Percentiles rank a stretch among this genome's conserved stretches.
These are phyloP conservation scores for Drosophila busckii DNA, from an alignment of 1,140 invertebrate genomes.

Conservation along the genomic window DNA sequence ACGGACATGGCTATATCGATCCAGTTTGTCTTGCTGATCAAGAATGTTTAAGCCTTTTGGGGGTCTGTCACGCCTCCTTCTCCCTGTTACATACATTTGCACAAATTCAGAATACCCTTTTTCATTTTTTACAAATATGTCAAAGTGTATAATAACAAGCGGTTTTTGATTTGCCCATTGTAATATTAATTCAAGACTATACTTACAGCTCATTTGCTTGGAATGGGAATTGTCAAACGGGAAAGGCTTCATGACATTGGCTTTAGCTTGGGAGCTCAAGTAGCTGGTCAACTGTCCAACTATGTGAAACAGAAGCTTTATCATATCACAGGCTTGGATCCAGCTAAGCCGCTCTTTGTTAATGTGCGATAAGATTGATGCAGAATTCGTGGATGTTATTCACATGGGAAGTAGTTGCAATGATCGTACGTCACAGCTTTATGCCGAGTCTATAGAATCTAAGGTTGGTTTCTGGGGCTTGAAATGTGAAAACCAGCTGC, in stretches of 20 bases:
- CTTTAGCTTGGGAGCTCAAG: constrained; percentile 92
- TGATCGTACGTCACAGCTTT: constrained; percentile 83
- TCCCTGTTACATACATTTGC: no score
- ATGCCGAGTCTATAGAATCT: constrained; percentile 84
- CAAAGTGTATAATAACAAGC: no score
- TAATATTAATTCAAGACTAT: constrained; percentile 83
- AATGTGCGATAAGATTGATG: constrained; percentile 81
- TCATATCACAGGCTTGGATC: constrained; percentile 81
- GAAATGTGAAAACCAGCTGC: constrained; percentile 83
- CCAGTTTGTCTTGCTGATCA: no score
- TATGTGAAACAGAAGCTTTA: constrained; percentile 78
- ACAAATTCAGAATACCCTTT: no score
- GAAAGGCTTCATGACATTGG: constrained; percentile 89
- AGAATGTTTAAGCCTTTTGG: no score
- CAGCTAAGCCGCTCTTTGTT: constrained; percentile 81
- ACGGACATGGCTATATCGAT: no score
- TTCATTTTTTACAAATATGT: no score
- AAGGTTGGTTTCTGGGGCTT: constrained; percentile 85
- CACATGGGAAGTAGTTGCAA: constrained; percentile 81
- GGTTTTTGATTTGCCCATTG: no score
- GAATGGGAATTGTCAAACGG: constrained; percentile 79
- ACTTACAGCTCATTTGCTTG: constrained; percentile 83
- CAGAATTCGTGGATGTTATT: constrained; percentile 56
- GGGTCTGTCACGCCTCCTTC: no score
- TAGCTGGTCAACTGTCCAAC: constrained; percentile 88